Conservation (phyloP, 2,113 vertebrate species). For the Ptilorrhoa leucosticta region DNA sequence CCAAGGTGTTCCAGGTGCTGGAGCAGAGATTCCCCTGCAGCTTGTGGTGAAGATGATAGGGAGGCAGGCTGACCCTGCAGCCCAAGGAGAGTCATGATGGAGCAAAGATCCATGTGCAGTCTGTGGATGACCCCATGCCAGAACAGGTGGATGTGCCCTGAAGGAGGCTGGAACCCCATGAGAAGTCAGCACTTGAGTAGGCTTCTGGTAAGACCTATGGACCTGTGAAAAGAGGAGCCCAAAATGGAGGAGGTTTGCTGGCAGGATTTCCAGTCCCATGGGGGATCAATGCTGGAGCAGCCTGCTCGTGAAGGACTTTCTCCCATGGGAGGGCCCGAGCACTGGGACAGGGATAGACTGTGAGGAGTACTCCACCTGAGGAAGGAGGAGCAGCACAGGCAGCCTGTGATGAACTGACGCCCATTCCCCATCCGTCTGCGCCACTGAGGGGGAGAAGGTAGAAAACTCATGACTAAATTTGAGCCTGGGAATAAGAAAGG, state of each 20-base stretch:
- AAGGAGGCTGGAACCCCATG: neutral
- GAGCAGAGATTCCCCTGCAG: neutral
- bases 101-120: neutral
- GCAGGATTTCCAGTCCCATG: neutral
- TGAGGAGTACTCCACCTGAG: neutral
- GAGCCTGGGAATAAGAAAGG: neutral
- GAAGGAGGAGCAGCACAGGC: neutral
- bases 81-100: neutral
- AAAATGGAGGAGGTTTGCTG: neutral
- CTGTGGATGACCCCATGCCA: neutral
- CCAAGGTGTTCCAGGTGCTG: neutral
- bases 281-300: neutral
- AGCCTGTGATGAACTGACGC: neutral
- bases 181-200: neutral
- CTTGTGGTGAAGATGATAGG: no score
- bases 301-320: neutral
- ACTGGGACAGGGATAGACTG: no score
- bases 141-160: no score
- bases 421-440: fast-evolving
- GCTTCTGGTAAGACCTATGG: neutral
- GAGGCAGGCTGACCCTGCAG: neutral
- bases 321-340: fast-evolving
- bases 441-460: neutral
- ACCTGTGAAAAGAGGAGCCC: neutral
- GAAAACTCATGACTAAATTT: neutral